phyloP scores from a whole-genome alignment of 2,888 invertebrate species.

The Idaea straminata region DNA sequence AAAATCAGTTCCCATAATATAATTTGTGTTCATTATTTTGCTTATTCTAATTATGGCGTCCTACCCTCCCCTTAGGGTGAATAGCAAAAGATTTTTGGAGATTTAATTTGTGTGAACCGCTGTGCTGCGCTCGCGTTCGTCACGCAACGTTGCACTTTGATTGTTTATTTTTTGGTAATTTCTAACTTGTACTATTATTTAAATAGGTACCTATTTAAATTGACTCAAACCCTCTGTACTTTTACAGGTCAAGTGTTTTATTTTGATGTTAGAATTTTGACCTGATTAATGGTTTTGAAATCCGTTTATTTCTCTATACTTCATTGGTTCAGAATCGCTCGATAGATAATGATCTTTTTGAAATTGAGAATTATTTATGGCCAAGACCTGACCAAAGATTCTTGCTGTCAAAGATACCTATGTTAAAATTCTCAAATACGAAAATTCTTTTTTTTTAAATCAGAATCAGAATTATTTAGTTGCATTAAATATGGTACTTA shows the following conservation, averaged over 20 bases:
- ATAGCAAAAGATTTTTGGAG: constrained; percentile 56
- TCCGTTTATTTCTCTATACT: background rate
- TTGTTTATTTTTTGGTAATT: constrained; percentile 42
- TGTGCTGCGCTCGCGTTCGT: constrained; percentile 61
- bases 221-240: background rate
- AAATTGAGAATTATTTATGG: too few species aligned
- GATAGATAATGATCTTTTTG: too few species aligned
- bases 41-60: constrained; percentile 64
- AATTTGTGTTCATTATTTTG: constrained; percentile 64
- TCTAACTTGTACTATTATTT: constrained; percentile 31
- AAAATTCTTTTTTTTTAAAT: too few species aligned
- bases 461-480: too few species aligned
- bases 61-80: constrained; percentile 48
- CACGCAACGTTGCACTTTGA: constrained; percentile 48
- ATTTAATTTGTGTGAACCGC: constrained; percentile 73
- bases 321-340: too few species aligned
- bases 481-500: too few species aligned
- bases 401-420: too few species aligned
- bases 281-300: background rate
- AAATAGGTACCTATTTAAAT: constrained; percentile 18
- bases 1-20: constrained; percentile 66
- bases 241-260: background rate
- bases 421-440: too few species aligned
- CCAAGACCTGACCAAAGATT: too few species aligned
- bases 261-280: background rate